phyloP scores from a whole-genome alignment of 2,113 vertebrate genomes.

The Paramisgurnus dabryanus region DNA sequence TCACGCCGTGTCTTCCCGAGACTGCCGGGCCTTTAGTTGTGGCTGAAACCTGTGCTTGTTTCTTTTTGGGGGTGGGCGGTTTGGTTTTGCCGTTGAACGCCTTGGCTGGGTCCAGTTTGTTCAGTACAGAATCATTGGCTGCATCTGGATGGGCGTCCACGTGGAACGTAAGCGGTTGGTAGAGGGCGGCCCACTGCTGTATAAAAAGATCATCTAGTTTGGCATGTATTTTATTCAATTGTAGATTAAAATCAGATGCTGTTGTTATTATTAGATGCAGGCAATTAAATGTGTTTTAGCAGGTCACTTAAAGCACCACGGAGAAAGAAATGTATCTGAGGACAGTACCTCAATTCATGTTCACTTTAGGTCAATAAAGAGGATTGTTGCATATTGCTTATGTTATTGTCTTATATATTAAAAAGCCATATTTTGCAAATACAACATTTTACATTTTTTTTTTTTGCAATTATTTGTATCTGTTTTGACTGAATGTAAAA shows the following conservation, averaged over 20 bases:
- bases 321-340: no score
- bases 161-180: slow-evolving; percentile 87
- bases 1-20: slow-evolving; percentile 55
- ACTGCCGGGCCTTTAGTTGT: slow-evolving; percentile 67
- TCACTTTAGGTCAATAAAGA: no score
- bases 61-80: slow-evolving; percentile 83
- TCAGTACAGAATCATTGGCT: slow-evolving; percentile 76
- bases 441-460: no score
- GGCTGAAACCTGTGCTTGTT: slow-evolving; percentile 69
- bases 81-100: slow-evolving; percentile 90
- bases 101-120: slow-evolving; percentile 90
- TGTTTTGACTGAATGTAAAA: no score
- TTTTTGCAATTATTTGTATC: neutral
- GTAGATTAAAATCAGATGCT: neutral
- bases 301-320: neutral
- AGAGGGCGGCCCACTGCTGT: slow-evolving; percentile 97
- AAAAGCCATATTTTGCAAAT: no score
- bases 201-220: slow-evolving; percentile 39
- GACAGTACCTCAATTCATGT: no score
- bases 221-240: neutral
- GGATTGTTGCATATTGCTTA: no score
- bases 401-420: no score
- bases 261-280: neutral
- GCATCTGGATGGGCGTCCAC: slow-evolving; percentile 75
- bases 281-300: neutral